Conservation (phyloP, 1,140 invertebrate species). For the Megalopta genalis region DNA sequence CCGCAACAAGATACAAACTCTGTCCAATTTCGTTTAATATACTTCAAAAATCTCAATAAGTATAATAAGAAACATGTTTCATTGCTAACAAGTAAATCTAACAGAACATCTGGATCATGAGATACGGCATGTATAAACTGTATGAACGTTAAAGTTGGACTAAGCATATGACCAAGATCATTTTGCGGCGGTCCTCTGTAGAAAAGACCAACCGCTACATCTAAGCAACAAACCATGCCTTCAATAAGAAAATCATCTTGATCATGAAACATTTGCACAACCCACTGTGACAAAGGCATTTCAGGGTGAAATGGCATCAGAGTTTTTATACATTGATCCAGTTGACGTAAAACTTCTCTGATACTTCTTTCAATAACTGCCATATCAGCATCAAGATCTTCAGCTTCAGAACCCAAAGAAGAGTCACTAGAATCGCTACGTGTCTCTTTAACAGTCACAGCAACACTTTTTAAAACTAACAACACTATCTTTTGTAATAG, state of each 20-base stretch:
- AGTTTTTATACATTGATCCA: constrained; percentile 90
- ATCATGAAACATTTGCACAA: constrained; percentile 92
- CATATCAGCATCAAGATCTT: constrained; percentile 93
- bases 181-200: constrained; percentile 89
- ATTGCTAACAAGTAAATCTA: constrained; percentile 94
- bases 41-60: constrained; percentile 91
- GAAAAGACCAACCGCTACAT: constrained; percentile 91
- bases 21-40: constrained; percentile 90
- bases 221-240: constrained; percentile 94
- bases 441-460: constrained; percentile 94
- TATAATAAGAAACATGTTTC: constrained; percentile 95
- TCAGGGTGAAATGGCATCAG: constrained; percentile 92
- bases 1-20: constrained; percentile 90
- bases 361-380: constrained; percentile 92
- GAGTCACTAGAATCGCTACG: constrained; percentile 91
- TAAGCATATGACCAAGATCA: constrained; percentile 88
- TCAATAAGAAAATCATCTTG: constrained; percentile 95
- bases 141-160: constrained; percentile 90
- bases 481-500: constrained; percentile 92
- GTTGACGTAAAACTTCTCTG: constrained; percentile 88
- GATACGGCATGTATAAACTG: constrained; percentile 91
- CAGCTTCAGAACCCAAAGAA: constrained; percentile 89
- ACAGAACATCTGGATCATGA: constrained; percentile 89
- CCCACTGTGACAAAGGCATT: constrained; percentile 91
- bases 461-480: constrained; percentile 92